Percentiles rank a stretch among this genome's conserved stretches.
Evolutionary conservation across 2,797 vertebrate species (phyloP).

Genomic region (Cirrhinus mrigala): DNA sequence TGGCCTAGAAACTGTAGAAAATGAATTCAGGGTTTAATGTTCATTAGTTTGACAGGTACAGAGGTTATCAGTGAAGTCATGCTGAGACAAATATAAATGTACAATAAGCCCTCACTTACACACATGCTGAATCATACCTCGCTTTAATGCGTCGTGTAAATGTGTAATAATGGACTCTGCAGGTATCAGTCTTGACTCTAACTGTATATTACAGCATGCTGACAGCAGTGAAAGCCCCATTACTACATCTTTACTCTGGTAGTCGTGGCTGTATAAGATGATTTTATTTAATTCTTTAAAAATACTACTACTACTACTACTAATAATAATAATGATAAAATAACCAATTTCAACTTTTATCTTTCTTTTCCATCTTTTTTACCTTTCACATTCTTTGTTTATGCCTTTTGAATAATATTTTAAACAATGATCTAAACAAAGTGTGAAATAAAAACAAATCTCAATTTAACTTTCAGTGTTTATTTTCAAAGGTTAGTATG

Average conservation of each 20-base stretch:
- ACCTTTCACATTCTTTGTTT: too few species aligned
- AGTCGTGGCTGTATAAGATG: not conserved
- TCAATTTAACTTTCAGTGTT: too few species aligned
- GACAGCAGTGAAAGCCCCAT: not conserved
- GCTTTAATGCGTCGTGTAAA: not conserved
- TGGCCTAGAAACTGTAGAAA: not conserved
- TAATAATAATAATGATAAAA: too few species aligned
- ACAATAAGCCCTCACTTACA: conserved; percentile 9
- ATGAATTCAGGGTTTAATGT: conserved; percentile 25
- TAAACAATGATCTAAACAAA: too few species aligned
- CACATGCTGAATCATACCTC: not conserved
- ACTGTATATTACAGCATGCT: conserved; percentile 8
- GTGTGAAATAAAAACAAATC: too few species aligned
- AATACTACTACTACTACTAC: not conserved
- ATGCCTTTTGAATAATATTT: too few species aligned
- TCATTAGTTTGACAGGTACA: conserved; percentile 15
- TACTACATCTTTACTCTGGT: not conserved
- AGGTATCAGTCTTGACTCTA: not conserved
- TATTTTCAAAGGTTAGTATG: too few species aligned
- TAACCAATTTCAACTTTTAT: not conserved
- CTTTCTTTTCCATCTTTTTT: not conserved
- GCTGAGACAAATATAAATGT: not conserved
- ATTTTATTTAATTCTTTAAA: not conserved
- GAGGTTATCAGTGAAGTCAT: not conserved
- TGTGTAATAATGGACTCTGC: not conserved